A percentile compares a stretch with the other conserved stretches of the same genome.
These are phyloP conservation scores for Megamerina dolium DNA, from an alignment of 2,888 invertebrate species.

Conservation along the genomic window DNA sequence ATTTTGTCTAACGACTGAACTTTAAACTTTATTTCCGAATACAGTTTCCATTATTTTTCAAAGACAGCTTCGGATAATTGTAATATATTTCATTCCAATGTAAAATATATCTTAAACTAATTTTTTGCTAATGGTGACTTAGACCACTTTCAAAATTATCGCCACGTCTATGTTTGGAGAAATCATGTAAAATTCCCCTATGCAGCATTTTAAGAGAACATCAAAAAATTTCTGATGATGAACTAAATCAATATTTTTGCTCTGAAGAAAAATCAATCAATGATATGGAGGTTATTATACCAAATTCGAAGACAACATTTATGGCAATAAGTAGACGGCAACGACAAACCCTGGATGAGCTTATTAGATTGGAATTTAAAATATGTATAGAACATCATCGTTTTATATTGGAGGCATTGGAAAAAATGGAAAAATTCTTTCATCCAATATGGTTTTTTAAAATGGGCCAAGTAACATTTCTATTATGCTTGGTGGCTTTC, in stretches of 20 bases:
- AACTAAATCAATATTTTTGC: conserved; percentile 32
- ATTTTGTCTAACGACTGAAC: no score
- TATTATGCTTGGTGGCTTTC: conserved; percentile 42
- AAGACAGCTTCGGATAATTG: conserved; percentile 3
- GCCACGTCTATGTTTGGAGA: no score
- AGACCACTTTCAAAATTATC: no score
- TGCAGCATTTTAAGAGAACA: conserved; percentile 25
- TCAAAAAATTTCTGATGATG: conserved; percentile 25
- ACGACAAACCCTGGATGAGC: background rate
- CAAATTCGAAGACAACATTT: background rate
- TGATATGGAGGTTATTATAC: no score
- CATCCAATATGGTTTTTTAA: conserved; percentile 41
- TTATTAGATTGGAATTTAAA: conserved; percentile 16
- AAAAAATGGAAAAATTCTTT: conserved; percentile 39
- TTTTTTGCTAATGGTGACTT: no score
- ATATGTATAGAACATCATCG: conserved; percentile 40
- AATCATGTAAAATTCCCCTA: no score
- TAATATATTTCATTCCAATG: no score
- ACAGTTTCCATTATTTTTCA: background rate
- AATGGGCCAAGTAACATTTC: conserved; percentile 35
- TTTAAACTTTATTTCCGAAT: no score
- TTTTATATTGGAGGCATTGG: conserved; percentile 32
- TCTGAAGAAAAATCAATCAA: conserved; percentile 20
- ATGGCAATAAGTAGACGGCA: background rate
- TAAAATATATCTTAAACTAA: no score